Conservation (phyloP, 2,113 vertebrate genomes). For the Xenus cinereus region DNA sequence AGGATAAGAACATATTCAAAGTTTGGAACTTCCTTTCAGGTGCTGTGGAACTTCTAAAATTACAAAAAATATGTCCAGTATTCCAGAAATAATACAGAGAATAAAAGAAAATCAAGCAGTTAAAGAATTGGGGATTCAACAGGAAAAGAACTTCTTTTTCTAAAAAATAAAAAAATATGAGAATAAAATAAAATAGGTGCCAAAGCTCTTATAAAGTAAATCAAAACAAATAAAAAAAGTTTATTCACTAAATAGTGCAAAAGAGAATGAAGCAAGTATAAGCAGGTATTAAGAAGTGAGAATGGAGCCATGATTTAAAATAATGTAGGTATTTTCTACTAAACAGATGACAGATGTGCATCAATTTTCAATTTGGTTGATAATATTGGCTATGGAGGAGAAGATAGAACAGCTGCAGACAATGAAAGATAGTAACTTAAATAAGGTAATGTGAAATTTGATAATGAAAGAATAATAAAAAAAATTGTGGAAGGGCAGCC, state of each 20-base stretch:
- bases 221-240: neutral
- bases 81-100: neutral
- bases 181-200: neutral
- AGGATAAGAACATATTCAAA: neutral
- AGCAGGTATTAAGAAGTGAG: neutral
- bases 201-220: neutral
- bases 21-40: neutral
- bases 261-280: neutral
- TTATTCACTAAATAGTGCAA: neutral
- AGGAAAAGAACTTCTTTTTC: neutral
- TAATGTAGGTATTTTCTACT: neutral
- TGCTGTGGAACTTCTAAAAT: neutral
- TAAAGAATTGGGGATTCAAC: neutral
- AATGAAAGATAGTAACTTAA: neutral
- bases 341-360: neutral
- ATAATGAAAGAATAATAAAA: neutral
- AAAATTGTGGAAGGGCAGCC: neutral
- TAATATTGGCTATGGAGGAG: neutral
- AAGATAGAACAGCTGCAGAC: neutral
- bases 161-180: neutral
- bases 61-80: neutral
- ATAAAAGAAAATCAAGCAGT: neutral
- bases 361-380: neutral
- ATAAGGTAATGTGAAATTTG: neutral
- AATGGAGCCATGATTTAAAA: neutral